Percentiles rank a stretch among this genome's conserved stretches.
Evolutionary conservation across 2,113 vertebrate genomes (phyloP).

Genomic region (Numida meleagris): DNA sequence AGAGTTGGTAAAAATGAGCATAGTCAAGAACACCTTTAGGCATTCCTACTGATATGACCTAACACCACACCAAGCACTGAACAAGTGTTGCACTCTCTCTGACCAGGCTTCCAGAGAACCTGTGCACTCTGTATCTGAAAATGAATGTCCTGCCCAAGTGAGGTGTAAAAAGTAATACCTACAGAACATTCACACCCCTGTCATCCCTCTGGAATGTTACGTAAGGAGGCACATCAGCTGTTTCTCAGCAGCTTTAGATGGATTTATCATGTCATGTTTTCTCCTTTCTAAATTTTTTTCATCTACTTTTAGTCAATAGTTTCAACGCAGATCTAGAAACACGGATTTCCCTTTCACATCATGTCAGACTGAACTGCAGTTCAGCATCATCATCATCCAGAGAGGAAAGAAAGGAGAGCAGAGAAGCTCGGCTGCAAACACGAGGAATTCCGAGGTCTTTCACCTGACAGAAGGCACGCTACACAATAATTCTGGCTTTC

Average conservation of each 20-base stretch:
- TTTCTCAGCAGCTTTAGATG: background rate
- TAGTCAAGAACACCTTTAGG: background rate
- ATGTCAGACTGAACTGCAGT: background rate
- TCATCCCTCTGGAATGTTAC: background rate
- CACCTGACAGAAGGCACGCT: background rate
- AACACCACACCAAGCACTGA: fast-evolving
- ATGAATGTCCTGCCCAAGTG: background rate
- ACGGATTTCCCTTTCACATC: background rate
- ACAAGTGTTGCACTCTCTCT: fast-evolving
- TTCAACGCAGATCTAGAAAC: background rate
- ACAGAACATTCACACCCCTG: background rate
- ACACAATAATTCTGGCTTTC: fast-evolving
- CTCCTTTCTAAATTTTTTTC: background rate
- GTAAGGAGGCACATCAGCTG: background rate
- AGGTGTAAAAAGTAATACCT: background rate
- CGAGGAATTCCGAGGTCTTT: background rate
- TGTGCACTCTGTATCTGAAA: background rate
- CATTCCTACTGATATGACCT: background rate
- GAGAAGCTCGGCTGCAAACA: background rate
- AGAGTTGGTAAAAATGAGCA: background rate
- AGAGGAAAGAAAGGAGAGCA: background rate
- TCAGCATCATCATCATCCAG: background rate
- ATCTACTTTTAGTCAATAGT: background rate
- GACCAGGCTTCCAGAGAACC: background rate
- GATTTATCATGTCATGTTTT: background rate